Conservation (phyloP, 2,113 vertebrate genomes). For the Tupaia chinensis region DNA sequence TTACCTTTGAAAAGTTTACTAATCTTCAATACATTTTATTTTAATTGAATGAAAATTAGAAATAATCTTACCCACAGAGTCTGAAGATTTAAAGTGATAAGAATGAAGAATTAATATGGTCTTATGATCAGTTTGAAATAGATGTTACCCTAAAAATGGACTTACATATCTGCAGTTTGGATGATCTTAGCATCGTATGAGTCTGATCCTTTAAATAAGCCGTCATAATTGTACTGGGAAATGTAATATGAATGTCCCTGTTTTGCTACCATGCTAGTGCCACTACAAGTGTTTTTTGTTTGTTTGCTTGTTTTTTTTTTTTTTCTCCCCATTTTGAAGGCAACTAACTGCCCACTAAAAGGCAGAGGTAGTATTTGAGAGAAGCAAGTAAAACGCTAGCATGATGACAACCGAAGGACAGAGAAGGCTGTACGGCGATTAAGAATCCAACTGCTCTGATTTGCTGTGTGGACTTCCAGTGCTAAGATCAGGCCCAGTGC, state of each 20-base stretch:
- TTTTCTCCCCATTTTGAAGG: not conserved
- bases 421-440: rapidly evolving
- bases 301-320: not conserved
- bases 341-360: not conserved
- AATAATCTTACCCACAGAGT: not conserved
- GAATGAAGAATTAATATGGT: not conserved
- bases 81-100: not conserved
- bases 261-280: not conserved
- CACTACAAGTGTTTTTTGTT: rapidly evolving
- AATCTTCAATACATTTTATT: not conserved
- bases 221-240: not conserved
- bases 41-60: not conserved
- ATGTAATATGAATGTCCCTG: not conserved
- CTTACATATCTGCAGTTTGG: not conserved
- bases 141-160: not conserved
- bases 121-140: not conserved
- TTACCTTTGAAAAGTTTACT: not conserved
- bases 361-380: not conserved
- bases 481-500: not conserved
- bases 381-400: not conserved
- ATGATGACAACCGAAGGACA: not conserved
- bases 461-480: not conserved
- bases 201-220: not conserved
- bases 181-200: not conserved
- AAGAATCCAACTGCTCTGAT: not conserved